phyloP scores from a whole-genome alignment of 2,797 vertebrate genomes.

The Amniataba percoides region DNA sequence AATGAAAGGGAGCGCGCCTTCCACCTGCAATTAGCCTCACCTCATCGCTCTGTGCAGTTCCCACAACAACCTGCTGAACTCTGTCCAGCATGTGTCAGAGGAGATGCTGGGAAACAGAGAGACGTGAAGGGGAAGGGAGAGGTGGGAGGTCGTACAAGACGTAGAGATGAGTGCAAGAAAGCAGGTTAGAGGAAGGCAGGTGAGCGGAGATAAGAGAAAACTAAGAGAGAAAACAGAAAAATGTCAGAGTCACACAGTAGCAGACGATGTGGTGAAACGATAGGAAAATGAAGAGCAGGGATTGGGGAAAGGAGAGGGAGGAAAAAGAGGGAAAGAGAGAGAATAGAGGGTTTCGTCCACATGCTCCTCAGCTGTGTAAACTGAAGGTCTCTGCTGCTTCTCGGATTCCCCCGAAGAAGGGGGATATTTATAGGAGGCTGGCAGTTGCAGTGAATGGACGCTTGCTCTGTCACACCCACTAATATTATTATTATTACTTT shows the following conservation, averaged over 20 bases:
- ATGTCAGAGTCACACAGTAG: slow-evolving; percentile 54
- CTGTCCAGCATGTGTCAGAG: slow-evolving; percentile 46
- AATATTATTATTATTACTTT: slow-evolving; percentile 89
- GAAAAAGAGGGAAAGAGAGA: slow-evolving; percentile 66
- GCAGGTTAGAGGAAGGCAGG: slow-evolving; percentile 60
- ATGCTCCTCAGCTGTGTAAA: slow-evolving; percentile 91
- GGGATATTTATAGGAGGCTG: slow-evolving; percentile 89
- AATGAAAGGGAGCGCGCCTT: slow-evolving; percentile 56
- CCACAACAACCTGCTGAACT: slow-evolving; percentile 54
- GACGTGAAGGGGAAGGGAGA: slow-evolving; percentile 39
- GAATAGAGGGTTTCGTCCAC: slow-evolving; percentile 82
- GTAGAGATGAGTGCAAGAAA: slow-evolving; percentile 45
- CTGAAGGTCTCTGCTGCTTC: slow-evolving; percentile 84
- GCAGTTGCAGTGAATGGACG: slow-evolving; percentile 81
- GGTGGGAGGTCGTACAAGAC: slow-evolving; percentile 51
- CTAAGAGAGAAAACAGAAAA: slow-evolving; percentile 37
- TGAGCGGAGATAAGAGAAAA: slow-evolving; percentile 55
- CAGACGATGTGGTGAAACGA: slow-evolving; percentile 54
- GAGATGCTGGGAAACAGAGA: slow-evolving; percentile 40
- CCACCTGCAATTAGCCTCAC: slow-evolving; percentile 64
- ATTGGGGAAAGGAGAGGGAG: slow-evolving; percentile 53
- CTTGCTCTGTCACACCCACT: slow-evolving; percentile 85
- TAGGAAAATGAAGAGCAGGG: slow-evolving; percentile 67
- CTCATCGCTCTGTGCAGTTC: slow-evolving; percentile 52
- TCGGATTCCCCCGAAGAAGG: slow-evolving; percentile 87